phyloP scores from a whole-genome alignment of 30 jellyfish, hydroid and myxozoan species.

The Cassiopea xamachana region DNA sequence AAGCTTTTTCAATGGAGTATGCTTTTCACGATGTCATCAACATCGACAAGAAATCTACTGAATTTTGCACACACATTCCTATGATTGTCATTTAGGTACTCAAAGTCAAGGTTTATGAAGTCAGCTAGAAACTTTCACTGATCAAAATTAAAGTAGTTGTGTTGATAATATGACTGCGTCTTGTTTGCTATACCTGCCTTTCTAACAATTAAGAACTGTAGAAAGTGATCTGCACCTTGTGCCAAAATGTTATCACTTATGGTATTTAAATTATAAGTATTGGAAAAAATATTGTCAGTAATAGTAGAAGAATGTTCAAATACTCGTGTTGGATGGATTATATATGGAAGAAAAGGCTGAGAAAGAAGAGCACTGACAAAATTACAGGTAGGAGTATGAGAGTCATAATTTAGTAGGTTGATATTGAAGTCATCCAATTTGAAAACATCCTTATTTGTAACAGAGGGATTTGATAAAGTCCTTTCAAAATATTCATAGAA shows the following conservation, averaged over 20 bases:
- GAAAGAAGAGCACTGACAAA: constrained; percentile 36
- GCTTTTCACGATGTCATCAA: neutral
- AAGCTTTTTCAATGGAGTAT: neutral
- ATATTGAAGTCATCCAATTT: no score
- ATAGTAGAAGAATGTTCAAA: constrained; percentile 22
- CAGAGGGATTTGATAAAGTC: neutral
- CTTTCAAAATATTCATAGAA: neutral
- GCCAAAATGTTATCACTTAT: neutral
- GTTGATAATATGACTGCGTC: neutral
- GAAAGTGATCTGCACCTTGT: neutral
- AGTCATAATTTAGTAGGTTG: no score
- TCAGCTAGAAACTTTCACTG: constrained; percentile 31
- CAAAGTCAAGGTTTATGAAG: neutral
- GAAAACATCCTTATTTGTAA: neutral
- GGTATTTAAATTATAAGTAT: neutral
- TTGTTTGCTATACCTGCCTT: neutral
- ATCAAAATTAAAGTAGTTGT: neutral
- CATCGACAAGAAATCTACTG: neutral
- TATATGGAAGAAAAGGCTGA: constrained; percentile 22
- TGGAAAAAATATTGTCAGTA: constrained; percentile 20
- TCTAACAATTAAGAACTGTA: no score
- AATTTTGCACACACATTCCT: neutral
- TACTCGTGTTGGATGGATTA: neutral
- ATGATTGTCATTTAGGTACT: constrained; percentile 11
- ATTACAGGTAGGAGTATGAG: neutral